Conservation (phyloP, 2,888 invertebrate species). For the Charanyca ferruginea region DNA sequence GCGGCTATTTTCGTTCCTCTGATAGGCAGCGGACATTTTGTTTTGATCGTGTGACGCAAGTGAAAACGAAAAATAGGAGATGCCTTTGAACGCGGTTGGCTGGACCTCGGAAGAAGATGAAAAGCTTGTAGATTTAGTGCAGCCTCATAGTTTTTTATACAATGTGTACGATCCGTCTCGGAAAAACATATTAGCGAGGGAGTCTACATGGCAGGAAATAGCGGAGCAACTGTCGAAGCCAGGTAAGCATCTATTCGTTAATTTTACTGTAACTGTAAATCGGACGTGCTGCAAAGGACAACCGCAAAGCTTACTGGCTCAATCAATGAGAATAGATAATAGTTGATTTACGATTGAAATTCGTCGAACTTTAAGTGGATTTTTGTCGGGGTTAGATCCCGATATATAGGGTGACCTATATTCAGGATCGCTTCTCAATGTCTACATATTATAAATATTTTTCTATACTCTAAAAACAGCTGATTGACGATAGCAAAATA, state of each 20-base stretch:
- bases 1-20: slow-evolving; percentile 83
- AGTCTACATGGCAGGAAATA: slow-evolving; percentile 86
- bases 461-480: slow-evolving; percentile 46
- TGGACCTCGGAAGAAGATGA: slow-evolving; percentile 86
- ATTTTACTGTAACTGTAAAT: slow-evolving; percentile 48
- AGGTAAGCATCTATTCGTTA: slow-evolving; percentile 73
- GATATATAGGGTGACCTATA: slow-evolving; percentile 35
- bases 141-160: slow-evolving; percentile 84
- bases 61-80: slow-evolving; percentile 72
- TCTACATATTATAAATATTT: slow-evolving; percentile 43
- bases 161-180: slow-evolving; percentile 83
- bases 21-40: slow-evolving; percentile 89
- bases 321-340: slow-evolving; percentile 1
- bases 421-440: slow-evolving; percentile 15
- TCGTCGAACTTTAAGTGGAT: background rate
- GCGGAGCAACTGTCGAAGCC: slow-evolving; percentile 82
- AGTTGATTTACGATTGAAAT: background rate
- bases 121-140: slow-evolving; percentile 82
- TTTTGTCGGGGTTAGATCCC: background rate
- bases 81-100: slow-evolving; percentile 86
- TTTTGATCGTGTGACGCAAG: slow-evolving; percentile 74
- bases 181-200: slow-evolving; percentile 84
- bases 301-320: slow-evolving; percentile 61
- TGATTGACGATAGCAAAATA: slow-evolving; percentile 47
- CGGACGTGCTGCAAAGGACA: slow-evolving; percentile 72